Evolutionary conservation across 1,140 invertebrate genomes (phyloP).

Genomic region (Arion vulgaris): DNA sequence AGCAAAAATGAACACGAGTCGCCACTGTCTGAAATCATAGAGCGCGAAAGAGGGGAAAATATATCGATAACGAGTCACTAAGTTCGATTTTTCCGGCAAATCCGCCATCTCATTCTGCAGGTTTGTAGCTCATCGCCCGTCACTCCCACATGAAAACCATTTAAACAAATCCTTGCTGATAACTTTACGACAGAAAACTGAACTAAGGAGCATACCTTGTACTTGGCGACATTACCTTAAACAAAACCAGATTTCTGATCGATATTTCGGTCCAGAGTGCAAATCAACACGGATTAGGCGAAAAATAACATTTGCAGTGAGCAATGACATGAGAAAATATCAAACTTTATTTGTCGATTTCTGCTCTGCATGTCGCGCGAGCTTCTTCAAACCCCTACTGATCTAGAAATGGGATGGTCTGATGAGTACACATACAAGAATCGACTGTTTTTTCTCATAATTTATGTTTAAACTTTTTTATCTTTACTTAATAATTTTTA

Average conservation of each 20-base stretch:
- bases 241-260: background rate
- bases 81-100: too few relatives aligned
- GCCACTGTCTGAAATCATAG: too few relatives aligned
- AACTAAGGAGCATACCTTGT: background rate
- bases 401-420: too few relatives aligned
- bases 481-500: too few relatives aligned
- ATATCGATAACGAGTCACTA: too few relatives aligned
- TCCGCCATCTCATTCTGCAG: background rate
- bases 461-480: too few relatives aligned
- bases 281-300: slow-evolving; percentile 12
- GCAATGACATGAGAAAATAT: slow-evolving; percentile 5
- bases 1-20: too few relatives aligned
- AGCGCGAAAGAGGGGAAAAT: too few relatives aligned
- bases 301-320: slow-evolving; percentile 14
- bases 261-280: background rate
- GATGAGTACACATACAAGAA: too few relatives aligned
- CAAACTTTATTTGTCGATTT: background rate
- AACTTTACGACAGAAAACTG: background rate
- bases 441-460: too few relatives aligned
- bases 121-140: background rate
- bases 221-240: background rate
- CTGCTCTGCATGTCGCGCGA: background rate
- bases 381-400: background rate
- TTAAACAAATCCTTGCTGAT: background rate
- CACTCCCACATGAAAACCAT: background rate